Conservation (phyloP, 2,113 vertebrate genomes). For the Cyphomyrus plagiostoma region DNA sequence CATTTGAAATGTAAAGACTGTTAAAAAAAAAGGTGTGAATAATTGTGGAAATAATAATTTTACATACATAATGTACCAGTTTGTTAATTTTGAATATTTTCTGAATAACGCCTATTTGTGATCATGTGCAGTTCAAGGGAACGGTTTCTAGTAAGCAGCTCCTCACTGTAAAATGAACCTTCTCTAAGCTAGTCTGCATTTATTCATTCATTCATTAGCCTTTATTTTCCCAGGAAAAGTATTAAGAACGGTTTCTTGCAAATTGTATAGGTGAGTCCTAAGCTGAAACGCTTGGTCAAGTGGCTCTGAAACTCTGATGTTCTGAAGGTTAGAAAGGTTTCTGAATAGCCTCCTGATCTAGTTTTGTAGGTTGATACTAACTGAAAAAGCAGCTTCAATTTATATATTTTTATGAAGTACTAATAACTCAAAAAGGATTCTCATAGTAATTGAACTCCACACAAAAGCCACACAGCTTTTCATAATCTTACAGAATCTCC, state of each 20-base stretch:
- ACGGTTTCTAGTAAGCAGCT: not conserved
- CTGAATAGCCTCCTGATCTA: not conserved
- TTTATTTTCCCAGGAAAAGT: too few relatives aligned
- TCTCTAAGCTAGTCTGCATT: not conserved
- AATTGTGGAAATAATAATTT: not conserved
- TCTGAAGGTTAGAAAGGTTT: not conserved
- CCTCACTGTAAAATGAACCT: not conserved
- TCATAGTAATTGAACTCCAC: not conserved
- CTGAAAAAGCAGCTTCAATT: not conserved
- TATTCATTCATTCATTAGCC: too few relatives aligned
- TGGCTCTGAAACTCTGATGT: not conserved
- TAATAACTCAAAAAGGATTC: not conserved
- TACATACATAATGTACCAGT: not conserved
- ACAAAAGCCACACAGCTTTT: not conserved
- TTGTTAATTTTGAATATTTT: not conserved
- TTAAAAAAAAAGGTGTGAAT: not conserved
- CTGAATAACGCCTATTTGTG: not conserved
- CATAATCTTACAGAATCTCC: not conserved
- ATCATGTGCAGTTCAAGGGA: not conserved
- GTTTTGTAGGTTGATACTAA: not conserved
- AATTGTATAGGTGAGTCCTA: not conserved
- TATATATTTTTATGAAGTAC: not conserved
- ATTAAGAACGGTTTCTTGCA: not conserved
- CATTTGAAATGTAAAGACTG: not conserved
- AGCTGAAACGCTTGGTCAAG: not conserved